A percentile compares a stretch with the other conserved stretches of the same genome.
phyloP scores from a whole-genome alignment of 2,113 vertebrate species.

The Chaetorhynchus papuensis region DNA sequence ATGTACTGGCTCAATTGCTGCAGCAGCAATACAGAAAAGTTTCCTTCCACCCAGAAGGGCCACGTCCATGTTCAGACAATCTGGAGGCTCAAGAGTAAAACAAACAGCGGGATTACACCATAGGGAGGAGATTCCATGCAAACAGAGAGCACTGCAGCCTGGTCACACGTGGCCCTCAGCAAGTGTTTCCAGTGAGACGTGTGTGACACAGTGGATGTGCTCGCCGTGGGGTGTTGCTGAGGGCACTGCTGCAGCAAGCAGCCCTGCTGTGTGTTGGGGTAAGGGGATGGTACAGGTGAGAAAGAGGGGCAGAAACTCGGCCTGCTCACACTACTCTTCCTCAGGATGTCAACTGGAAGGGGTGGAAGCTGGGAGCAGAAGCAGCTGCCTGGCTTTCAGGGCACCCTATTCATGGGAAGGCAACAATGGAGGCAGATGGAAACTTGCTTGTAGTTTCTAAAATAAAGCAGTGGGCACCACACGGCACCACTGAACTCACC shows the following conservation, averaged over 20 bases:
- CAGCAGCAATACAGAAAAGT: not conserved
- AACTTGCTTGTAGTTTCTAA: not conserved
- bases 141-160: not conserved
- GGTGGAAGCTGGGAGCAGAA: not conserved
- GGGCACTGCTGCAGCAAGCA: not conserved
- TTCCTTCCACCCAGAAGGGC: not conserved
- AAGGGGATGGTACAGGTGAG: not conserved
- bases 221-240: accelerated
- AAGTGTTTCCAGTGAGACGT: not conserved
- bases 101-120: not conserved
- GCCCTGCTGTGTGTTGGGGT: not conserved
- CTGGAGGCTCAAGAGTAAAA: not conserved
- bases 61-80: not conserved
- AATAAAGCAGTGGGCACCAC: not conserved
- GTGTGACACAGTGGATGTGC: not conserved
- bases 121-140: not conserved
- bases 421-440: not conserved
- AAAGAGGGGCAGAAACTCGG: not conserved
- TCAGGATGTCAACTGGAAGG: not conserved
- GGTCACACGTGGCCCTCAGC: not conserved
- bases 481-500: not conserved
- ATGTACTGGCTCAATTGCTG: accelerated
- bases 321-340: not conserved
- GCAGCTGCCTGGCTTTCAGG: not conserved
- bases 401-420: not conserved